phyloP scores from a whole-genome alignment of 2,113 vertebrate genomes.

The Cacatua alba region DNA sequence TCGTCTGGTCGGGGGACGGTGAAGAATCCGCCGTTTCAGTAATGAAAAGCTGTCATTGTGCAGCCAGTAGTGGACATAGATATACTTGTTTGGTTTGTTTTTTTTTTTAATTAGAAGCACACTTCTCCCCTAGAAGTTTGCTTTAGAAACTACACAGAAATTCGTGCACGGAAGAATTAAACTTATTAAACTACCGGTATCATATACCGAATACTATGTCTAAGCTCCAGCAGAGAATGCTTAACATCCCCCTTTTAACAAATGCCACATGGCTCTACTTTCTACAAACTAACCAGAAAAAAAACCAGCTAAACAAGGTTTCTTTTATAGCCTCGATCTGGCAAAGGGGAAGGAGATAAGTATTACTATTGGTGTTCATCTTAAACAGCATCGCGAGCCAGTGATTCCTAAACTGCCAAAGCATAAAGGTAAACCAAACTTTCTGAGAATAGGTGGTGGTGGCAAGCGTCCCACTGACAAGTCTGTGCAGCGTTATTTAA shows the following conservation, averaged over 20 bases:
- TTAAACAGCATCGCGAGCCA: neutral
- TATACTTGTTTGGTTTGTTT: neutral
- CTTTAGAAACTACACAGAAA: neutral
- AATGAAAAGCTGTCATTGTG: neutral
- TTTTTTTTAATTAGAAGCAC: neutral
- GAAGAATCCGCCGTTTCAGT: neutral
- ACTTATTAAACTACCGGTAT: neutral
- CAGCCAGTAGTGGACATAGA: neutral
- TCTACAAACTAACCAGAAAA: neutral
- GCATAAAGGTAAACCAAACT: neutral
- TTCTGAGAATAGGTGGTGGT: neutral
- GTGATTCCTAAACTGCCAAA: neutral
- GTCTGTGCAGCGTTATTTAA: neutral
- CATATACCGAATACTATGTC: neutral
- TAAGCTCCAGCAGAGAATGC: neutral
- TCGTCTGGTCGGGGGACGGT: neutral
- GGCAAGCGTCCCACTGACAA: neutral
- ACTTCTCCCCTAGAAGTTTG: neutral
- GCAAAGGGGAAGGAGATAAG: neutral
- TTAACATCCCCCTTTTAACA: neutral
- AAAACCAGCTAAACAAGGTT: neutral
- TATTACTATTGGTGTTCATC: neutral
- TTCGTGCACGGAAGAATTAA: neutral
- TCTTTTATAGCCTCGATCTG: neutral
- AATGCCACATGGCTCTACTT: neutral